Evolutionary conservation across 2,113 vertebrate species (phyloP), one percentile per base, ranked within the genome.

Genomic region (Pristiophorus japonicus): DNA sequence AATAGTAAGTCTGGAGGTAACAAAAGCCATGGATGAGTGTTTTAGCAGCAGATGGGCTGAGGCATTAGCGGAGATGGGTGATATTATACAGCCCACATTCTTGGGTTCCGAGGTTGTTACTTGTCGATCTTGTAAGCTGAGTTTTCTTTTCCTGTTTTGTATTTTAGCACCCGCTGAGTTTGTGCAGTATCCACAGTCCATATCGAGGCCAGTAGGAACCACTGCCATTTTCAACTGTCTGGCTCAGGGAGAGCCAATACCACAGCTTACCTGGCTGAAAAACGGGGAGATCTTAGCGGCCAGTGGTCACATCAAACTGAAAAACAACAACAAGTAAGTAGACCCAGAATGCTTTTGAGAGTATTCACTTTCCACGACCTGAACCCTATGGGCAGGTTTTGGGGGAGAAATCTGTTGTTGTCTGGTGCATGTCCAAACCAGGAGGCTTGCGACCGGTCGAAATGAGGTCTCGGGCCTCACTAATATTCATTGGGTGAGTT

Each of bases 181-280:
- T 66, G 97, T 99, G 94, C 99, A 99, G 97, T 97, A 98, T 45
- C 99, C 99, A 0, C 99, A 99, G 97, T 99, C 99, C 96, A 98
- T 99, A 66, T 98, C 99, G 87, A 98, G 99, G 62, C 99, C 99
- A 0, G 97, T 98, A 1, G 99, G 99, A 96, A 99, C 99, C 81
- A 99, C 98, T 0, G 99, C 99, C 96, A 98, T 99, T 97, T 99
- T 99, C 96, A 99, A 98, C 0, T 99, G 99, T 22, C 98, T 99
- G 96, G 99, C 98, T 0, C 98, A 99, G 96, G 99, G 99, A 0
- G 99, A 99, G 62, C 99, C 99, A 0, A 97, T 98, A 0, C 99
- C 99, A 0, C 98, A 99, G 78, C 98, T 99, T 97, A 99, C 98
- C 0, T 99, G 99, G 99, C 96, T 99, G 97, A 99, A 98, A 97